These are phyloP conservation scores for Aphis craccivora DNA, from an alignment of 1,140 invertebrate species.

Conservation along the genomic window DNA sequence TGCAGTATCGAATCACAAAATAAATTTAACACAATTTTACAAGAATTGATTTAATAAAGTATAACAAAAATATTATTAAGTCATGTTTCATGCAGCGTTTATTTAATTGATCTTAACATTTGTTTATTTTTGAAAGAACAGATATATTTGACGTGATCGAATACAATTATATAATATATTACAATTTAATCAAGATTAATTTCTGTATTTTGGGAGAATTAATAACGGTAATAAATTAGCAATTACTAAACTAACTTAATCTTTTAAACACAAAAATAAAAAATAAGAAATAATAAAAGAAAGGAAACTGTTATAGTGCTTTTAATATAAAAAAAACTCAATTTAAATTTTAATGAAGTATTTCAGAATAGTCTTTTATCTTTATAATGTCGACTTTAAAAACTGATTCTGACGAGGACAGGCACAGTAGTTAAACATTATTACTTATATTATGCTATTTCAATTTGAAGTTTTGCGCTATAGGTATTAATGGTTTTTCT, in stretches of 20 bases:
- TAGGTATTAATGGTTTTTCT: neutral
- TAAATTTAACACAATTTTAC: neutral
- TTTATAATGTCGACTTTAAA: conserved; percentile 24
- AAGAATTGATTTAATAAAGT: neutral
- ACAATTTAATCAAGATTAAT: neutral
- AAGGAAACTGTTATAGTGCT: neutral
- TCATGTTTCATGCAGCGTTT: neutral
- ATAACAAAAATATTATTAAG: neutral
- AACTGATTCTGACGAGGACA: neutral
- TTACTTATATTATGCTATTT: conserved; percentile 22
- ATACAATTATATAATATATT: neutral
- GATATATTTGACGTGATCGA: neutral
- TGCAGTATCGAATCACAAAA: neutral
- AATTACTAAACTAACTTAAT: neutral
- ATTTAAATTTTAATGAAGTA: conserved; percentile 13
- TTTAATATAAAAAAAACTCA: neutral
- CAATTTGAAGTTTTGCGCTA: neutral
- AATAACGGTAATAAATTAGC: neutral
- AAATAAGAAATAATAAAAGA: neutral
- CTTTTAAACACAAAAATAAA: neutral
- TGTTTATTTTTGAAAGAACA: neutral
- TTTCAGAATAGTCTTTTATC: neutral
- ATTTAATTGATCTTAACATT: neutral
- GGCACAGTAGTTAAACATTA: neutral
- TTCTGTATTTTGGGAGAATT: neutral